phyloP scores from a whole-genome alignment of 2,113 vertebrate genomes.

The Xerus inauris region DNA sequence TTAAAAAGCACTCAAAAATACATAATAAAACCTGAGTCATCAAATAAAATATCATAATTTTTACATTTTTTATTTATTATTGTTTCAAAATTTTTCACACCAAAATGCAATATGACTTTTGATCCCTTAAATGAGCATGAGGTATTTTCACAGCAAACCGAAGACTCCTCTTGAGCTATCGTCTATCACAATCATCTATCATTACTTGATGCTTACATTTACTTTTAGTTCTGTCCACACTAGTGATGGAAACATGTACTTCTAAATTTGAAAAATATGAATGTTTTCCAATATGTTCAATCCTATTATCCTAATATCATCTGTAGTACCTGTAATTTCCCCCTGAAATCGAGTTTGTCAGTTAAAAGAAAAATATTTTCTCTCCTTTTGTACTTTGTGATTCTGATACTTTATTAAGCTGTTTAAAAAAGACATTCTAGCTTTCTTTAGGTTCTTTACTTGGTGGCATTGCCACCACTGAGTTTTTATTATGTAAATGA shows the following conservation, averaged over 20 bases:
- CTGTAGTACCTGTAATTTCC: constrained; percentile 61
- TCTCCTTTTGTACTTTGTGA: constrained; percentile 73
- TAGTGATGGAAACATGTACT: constrained; percentile 32
- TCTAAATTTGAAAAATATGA: constrained; percentile 36
- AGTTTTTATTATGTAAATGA: constrained; percentile 91
- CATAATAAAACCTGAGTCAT: background rate
- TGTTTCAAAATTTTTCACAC: background rate
- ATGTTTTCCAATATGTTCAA: background rate
- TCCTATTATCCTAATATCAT: constrained; percentile 63
- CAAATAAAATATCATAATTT: constrained; percentile 18
- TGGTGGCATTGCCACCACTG: constrained; percentile 84
- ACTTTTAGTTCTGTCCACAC: background rate
- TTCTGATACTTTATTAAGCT: constrained; percentile 81
- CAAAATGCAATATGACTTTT: background rate
- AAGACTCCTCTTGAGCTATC: background rate
- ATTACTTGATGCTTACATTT: constrained; percentile 29
- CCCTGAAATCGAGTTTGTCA: constrained; percentile 70
- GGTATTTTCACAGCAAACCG: background rate
- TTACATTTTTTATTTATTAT: background rate
- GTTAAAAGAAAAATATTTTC: constrained; percentile 85
- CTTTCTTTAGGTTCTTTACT: constrained; percentile 81
- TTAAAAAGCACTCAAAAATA: background rate
- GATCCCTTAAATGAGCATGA: background rate
- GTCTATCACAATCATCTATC: background rate
- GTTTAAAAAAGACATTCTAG: constrained; percentile 79